phyloP scores from a whole-genome alignment of 1,140 invertebrate species.

The Temnothorax longispinosus region DNA sequence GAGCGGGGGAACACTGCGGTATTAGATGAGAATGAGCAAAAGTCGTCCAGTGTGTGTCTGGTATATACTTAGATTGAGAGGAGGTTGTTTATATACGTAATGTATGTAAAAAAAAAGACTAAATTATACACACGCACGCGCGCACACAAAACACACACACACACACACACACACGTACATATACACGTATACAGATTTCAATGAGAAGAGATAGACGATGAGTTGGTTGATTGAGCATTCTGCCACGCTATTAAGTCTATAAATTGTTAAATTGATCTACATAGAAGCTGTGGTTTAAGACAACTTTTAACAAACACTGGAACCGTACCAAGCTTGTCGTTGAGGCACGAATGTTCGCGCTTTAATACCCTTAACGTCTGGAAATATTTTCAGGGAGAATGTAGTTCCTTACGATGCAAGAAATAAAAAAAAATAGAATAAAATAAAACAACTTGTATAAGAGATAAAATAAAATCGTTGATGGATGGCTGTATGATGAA shows the following conservation, averaged over 20 bases:
- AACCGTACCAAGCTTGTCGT: constrained; percentile 76
- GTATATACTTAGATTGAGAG: constrained; percentile 77
- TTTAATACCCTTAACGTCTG: neutral
- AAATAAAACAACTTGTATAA: constrained; percentile 22
- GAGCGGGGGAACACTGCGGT: constrained; percentile 56
- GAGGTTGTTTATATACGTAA: constrained; percentile 79
- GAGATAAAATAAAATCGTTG: constrained; percentile 15
- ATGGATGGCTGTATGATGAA: neutral
- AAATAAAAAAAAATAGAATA: neutral
- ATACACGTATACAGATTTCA: constrained; percentile 4
- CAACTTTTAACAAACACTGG: constrained; percentile 84
- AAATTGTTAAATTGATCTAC: constrained; percentile 73
- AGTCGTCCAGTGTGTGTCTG: constrained; percentile 76
- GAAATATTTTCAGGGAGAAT: constrained; percentile 31
- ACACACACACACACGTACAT: neutral
- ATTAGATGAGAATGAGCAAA: constrained; percentile 66
- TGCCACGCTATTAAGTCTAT: constrained; percentile 59
- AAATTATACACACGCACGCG: constrained; percentile 30
- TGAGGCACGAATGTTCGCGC: constrained; percentile 46
- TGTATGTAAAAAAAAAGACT: constrained; percentile 53
- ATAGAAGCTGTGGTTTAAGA: constrained; percentile 84
- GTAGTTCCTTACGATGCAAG: constrained; percentile 33
- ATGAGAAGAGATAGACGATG: constrained; percentile 55
- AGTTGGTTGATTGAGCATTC: constrained; percentile 69
- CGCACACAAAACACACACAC: neutral